Evolutionary conservation across 1,140 invertebrate genomes (phyloP).

Genomic region (Drosophila sulfurigaster): DNA sequence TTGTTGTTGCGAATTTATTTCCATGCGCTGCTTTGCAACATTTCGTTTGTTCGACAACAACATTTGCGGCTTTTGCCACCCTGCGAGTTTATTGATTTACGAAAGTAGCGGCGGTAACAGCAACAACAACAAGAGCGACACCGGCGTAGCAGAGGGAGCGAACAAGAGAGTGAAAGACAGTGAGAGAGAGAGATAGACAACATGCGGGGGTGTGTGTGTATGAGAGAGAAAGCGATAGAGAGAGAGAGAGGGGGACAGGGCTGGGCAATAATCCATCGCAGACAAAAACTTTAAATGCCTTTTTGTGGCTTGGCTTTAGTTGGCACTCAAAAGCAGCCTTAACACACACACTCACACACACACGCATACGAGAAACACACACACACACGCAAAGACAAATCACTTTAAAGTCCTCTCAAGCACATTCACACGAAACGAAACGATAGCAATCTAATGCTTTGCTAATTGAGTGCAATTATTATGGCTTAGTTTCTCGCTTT

Average conservation of each 20-base stretch:
- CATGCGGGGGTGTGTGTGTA: slow-evolving; percentile 1
- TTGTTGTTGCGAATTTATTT: slow-evolving; percentile 26
- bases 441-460: slow-evolving; percentile 5
- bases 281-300: slow-evolving; percentile 77
- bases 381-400: not conserved
- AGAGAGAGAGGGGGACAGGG: slow-evolving; percentile 28
- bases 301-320: slow-evolving; percentile 72
- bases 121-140: slow-evolving; percentile 39
- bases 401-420: slow-evolving; percentile 1
- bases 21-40: slow-evolving; percentile 24
- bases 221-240: not conserved
- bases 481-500: slow-evolving; percentile 42
- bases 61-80: slow-evolving; percentile 78
- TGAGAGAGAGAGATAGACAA: not conserved
- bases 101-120: slow-evolving; percentile 52
- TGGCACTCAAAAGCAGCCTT: slow-evolving; percentile 34
- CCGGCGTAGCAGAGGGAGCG: slow-evolving; percentile 6
- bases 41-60: slow-evolving; percentile 52
- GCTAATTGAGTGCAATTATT: slow-evolving; percentile 46
- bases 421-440: not conserved
- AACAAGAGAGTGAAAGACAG: not conserved
- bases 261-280: slow-evolving; percentile 69
- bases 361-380: slow-evolving; percentile 6
- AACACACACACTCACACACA: slow-evolving; percentile 14
- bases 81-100: slow-evolving; percentile 83